Evolutionary conservation across 1,140 invertebrate species (phyloP).

Genomic region (Pogonomyrmex californicus): DNA sequence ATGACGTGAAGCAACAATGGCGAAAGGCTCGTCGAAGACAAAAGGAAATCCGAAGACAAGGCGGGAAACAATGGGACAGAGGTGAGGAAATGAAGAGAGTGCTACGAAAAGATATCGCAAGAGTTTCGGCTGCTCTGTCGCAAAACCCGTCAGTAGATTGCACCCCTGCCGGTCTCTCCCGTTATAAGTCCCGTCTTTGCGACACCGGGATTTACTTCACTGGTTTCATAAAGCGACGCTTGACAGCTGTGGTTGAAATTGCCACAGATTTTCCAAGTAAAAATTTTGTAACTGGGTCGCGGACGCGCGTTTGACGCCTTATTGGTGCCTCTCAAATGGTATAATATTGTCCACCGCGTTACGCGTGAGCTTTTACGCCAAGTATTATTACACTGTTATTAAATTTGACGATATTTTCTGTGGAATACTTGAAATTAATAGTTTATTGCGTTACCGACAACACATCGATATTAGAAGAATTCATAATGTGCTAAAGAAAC

Average conservation of each 20-base stretch:
- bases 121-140: conserved; percentile 4
- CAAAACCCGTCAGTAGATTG: conserved; percentile 31
- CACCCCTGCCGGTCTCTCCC: not conserved
- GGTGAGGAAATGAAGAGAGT: conserved; percentile 39
- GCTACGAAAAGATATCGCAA: conserved; percentile 43
- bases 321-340: not conserved
- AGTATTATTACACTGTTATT: not conserved
- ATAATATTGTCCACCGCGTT: conserved; percentile 5
- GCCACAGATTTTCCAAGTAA: conserved; percentile 32
- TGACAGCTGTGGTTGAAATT: conserved; percentile 44
- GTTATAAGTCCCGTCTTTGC: conserved; percentile 31
- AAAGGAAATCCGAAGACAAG: conserved; percentile 57
- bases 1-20: conserved; percentile 61
- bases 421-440: not conserved
- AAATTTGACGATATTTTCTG: not conserved
- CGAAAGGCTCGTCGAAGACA: conserved; percentile 49
- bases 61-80: conserved; percentile 58
- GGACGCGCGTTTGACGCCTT: not conserved
- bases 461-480: not conserved
- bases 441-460: not conserved
- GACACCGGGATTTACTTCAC: conserved; percentile 28
- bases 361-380: not conserved
- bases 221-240: conserved; percentile 33
- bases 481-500: not conserved
- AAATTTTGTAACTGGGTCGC: conserved; percentile 48